Evolutionary conservation across 1,140 invertebrate genomes (phyloP).

Genomic region (Rhyzopertha dominica): DNA sequence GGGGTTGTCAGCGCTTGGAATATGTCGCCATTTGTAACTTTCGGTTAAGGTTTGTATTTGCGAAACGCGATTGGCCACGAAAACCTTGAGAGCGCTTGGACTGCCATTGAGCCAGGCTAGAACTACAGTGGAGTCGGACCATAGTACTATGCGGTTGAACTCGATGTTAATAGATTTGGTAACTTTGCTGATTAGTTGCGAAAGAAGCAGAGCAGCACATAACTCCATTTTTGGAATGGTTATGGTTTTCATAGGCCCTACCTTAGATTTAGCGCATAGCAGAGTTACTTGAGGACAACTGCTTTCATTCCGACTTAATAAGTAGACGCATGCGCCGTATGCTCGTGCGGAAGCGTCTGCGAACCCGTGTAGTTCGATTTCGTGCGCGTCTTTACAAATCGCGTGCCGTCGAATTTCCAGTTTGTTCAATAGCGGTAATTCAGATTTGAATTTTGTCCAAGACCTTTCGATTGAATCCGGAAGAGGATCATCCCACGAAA

Average conservation of each 20-base stretch:
- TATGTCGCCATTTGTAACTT: conserved; percentile 30
- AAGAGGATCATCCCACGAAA: conserved; percentile 28
- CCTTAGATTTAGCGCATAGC: conserved; percentile 39
- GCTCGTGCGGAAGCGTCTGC: conserved; percentile 36
- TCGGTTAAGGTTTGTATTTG: conserved; percentile 35
- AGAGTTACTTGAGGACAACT: conserved; percentile 20
- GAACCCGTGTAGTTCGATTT: conserved; percentile 34
- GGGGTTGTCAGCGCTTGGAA: conserved; percentile 37
- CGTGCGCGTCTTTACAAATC: background rate
- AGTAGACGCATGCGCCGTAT: conserved; percentile 38
- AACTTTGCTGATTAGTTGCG: conserved; percentile 12
- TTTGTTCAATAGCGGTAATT: conserved; percentile 2
- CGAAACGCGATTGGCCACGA: conserved; percentile 37
- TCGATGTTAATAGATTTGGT: conserved; percentile 5
- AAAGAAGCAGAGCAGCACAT: conserved; percentile 15
- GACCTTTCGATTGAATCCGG: background rate
- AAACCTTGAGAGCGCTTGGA: conserved; percentile 24
- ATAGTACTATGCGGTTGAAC: too few species aligned
- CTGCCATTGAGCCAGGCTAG: conserved; percentile 35
- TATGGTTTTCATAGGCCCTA: conserved; percentile 21
- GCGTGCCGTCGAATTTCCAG: background rate
- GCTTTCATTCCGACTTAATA: conserved; percentile 14
- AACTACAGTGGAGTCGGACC: conserved; percentile 38
- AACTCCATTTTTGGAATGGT: conserved; percentile 26
- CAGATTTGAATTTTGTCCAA: background rate